A percentile compares a stretch with the other conserved stretches of the same genome.
Conservation (phyloP, 1,140 invertebrate genomes). For the Tetramorium simillimum region DNA sequence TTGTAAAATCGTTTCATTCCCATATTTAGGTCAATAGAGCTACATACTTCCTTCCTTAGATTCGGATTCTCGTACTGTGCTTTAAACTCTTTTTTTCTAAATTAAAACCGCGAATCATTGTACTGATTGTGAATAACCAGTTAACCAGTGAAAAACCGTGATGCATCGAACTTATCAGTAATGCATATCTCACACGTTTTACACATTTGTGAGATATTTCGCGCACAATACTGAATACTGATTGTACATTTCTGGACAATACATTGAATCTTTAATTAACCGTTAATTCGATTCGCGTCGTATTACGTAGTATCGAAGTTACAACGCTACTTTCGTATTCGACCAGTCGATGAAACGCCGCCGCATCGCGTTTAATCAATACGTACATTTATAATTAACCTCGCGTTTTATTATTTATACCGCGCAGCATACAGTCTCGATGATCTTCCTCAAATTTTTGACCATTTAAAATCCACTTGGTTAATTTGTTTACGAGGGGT, state of each 20-base stretch:
- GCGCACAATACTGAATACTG: not conserved
- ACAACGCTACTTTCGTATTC: not conserved
- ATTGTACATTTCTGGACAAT: not conserved
- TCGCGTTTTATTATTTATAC: constrained; percentile 20
- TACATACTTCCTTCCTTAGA: no score
- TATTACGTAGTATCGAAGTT: not conserved
- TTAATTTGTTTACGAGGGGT: constrained; percentile 1
- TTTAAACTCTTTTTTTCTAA: not conserved
- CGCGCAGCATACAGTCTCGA: no score
- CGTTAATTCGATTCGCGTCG: not conserved
- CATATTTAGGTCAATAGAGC: constrained; percentile 1
- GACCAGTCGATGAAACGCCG: not conserved
- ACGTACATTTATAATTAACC: not conserved
- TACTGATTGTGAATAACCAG: not conserved
- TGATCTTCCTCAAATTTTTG: not conserved
- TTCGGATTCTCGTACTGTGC: not conserved
- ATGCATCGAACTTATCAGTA: not conserved
- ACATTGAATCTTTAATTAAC: not conserved
- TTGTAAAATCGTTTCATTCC: not conserved
- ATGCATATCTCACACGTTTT: not conserved
- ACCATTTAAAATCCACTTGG: not conserved
- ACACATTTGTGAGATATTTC: not conserved
- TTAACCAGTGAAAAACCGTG: constrained; percentile 6
- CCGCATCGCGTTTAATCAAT: not conserved
- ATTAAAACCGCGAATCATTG: not conserved